A percentile compares a stretch with the other conserved stretches of the same genome.
phyloP scores from a whole-genome alignment of 2,113 vertebrate species.

The Hemibagrus wyckioides region DNA sequence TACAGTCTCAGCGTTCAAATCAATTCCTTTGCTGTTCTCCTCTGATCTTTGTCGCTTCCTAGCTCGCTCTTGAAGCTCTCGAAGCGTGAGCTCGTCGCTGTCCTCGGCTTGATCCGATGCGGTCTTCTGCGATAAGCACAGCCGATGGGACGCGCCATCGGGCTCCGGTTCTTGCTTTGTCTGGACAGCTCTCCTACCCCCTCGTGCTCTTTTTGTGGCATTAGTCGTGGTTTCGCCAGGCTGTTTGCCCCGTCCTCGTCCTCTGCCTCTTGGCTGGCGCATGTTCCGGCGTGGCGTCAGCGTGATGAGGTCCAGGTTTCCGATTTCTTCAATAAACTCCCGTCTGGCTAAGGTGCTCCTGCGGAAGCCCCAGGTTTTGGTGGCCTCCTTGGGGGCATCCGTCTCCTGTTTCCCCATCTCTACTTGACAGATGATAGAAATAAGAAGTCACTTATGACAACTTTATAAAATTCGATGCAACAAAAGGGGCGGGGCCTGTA shows the following conservation, averaged over 20 bases:
- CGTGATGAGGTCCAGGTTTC: constrained; percentile 69
- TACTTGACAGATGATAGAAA: neutral
- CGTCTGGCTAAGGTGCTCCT: constrained; percentile 89
- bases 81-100: constrained; percentile 78
- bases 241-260: constrained; percentile 71
- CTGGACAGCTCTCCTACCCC: constrained; percentile 65
- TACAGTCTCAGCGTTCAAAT: constrained; percentile 54
- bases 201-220: constrained; percentile 63
- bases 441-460: no score
- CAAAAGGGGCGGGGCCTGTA: no score
- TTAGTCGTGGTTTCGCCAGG: constrained; percentile 44
- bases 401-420: neutral
- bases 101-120: constrained; percentile 67
- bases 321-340: constrained; percentile 78
- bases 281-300: constrained; percentile 67
- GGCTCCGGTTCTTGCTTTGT: constrained; percentile 76
- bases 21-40: constrained; percentile 39
- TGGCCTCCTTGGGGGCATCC: constrained; percentile 79
- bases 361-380: constrained; percentile 94
- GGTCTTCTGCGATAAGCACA: constrained; percentile 28
- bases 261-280: constrained; percentile 44
- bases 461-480: neutral
- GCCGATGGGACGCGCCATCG: constrained; percentile 47
- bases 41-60: constrained; percentile 58
- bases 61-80: constrained; percentile 75